phyloP scores from a whole-genome alignment of 64 coral and sea anemone genomes.

The Astreopora myriophthalma region DNA sequence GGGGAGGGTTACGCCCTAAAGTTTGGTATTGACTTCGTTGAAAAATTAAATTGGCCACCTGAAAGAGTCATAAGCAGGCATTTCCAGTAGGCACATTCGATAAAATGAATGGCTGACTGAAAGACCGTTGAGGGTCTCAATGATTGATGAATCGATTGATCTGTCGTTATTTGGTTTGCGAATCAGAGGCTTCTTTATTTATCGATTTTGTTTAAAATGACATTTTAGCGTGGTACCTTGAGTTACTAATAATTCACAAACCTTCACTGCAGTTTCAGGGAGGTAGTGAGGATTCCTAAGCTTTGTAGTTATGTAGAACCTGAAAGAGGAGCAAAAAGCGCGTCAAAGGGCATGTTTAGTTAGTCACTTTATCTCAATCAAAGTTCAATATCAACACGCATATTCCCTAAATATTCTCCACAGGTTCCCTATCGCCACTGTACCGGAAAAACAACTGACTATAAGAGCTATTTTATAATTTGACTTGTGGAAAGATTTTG shows the following conservation, averaged over 20 bases:
- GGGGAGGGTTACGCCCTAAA: too few species aligned
- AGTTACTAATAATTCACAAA: neutral
- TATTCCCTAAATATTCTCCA: too few species aligned
- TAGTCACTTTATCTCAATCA: too few species aligned
- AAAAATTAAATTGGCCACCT: too few species aligned
- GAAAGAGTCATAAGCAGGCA: too few species aligned
- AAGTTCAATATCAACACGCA: too few species aligned
- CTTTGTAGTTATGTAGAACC: slow-evolving; percentile 98
- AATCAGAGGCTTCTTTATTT: neutral
- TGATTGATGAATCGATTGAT: neutral
- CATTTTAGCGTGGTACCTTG: neutral
- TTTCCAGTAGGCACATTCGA: too few species aligned
- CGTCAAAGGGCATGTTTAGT: too few species aligned
- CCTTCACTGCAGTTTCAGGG: slow-evolving; percentile 96
- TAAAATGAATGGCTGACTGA: neutral
- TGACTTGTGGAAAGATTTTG: neutral
- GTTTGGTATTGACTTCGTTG: too few species aligned
- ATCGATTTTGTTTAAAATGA: neutral
- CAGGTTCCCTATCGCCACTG: too few species aligned
- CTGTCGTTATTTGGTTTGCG: neutral
- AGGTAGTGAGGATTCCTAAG: slow-evolving; percentile 97
- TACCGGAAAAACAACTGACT: too few species aligned
- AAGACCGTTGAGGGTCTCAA: neutral
- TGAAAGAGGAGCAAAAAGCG: neutral
- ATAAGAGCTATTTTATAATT: neutral